Conservation (phyloP, 2,113 vertebrate genomes). For the Corythaeola cristata region DNA sequence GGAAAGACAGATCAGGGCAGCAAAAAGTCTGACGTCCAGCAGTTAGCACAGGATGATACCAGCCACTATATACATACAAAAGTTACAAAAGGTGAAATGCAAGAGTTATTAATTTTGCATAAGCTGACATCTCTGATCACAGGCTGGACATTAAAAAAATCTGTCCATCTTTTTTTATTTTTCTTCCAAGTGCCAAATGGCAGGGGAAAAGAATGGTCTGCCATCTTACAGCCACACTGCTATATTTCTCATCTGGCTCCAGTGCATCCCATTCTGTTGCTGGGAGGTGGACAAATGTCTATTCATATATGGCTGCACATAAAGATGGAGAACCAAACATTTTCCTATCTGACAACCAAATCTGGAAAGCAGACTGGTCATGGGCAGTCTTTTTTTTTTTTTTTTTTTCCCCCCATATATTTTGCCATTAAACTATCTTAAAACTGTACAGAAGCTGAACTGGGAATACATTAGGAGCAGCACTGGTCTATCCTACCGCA, state of each 20-base stretch:
- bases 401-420: neutral
- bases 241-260: neutral
- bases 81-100: neutral
- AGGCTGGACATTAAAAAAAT: neutral
- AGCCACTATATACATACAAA: neutral
- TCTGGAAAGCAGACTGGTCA: neutral
- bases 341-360: neutral
- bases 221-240: neutral
- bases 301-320: neutral
- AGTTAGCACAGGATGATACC: neutral
- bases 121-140: neutral
- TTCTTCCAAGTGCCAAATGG: neutral
- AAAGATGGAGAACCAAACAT: neutral
- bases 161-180: too few species aligned
- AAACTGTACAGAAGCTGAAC: neutral
- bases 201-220: neutral
- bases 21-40: neutral
- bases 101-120: neutral
- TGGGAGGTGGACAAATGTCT: neutral
- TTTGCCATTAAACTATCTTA: neutral
- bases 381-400: neutral
- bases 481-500: neutral
- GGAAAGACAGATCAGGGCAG: neutral
- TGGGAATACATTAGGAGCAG: neutral
- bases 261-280: neutral